Conservation (phyloP, 2,888 invertebrate species). For the Ophion ellenae region DNA sequence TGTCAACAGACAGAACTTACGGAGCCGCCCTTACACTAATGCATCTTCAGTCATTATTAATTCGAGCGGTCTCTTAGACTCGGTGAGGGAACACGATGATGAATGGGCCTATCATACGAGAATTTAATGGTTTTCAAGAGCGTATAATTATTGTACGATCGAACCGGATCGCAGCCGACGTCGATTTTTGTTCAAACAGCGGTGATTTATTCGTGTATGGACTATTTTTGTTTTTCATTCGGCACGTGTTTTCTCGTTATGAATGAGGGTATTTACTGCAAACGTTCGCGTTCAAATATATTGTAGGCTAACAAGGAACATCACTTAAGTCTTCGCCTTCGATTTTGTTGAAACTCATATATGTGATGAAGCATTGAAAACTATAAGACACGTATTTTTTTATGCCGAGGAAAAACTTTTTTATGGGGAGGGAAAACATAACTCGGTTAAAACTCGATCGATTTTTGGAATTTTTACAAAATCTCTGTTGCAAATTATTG, state of each 20-base stretch:
- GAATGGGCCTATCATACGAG: conserved; percentile 28
- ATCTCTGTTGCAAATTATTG: no score
- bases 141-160: conserved; percentile 27
- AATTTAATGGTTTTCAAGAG: conserved; percentile 39
- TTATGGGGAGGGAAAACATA: no score
- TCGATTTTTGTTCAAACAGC: conserved; percentile 7
- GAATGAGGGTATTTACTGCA: background rate
- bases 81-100: background rate
- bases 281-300: no score
- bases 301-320: no score
- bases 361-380: no score
- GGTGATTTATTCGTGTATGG: background rate
- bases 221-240: background rate
- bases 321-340: no score
- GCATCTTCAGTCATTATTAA: conserved; percentile 43
- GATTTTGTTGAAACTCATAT: no score
- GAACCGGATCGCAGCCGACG: background rate
- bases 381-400: no score
- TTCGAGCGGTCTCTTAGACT: conserved; percentile 8
- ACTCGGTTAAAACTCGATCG: no score
- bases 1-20: conserved; percentile 34
- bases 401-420: no score
- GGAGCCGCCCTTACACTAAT: conserved; percentile 41
- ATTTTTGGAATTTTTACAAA: no score
- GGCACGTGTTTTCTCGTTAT: background rate